A percentile compares a stretch with the other conserved stretches of the same genome.
Evolutionary conservation across 2,113 vertebrate genomes (phyloP).

Genomic region (Lycocorax pyrrhopterus): DNA sequence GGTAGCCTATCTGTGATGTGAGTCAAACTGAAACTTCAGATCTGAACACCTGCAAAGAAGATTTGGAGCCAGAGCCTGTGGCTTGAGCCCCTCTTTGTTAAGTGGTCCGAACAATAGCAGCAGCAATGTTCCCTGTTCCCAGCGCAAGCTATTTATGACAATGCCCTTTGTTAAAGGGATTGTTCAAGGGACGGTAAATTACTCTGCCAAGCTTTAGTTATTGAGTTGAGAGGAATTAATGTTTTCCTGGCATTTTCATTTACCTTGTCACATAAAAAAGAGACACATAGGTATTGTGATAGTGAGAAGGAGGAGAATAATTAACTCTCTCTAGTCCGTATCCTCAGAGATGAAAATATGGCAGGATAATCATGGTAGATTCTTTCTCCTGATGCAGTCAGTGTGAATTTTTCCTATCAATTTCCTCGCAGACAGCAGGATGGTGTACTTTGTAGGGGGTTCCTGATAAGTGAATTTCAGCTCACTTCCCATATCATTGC

Average conservation of each 20-base stretch:
- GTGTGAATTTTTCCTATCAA: neutral
- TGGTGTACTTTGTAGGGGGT: neutral
- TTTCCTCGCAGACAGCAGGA: neutral
- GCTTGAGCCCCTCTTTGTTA: slow-evolving; percentile 45
- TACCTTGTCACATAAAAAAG: slow-evolving; percentile 62
- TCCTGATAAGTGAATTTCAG: slow-evolving; percentile 1
- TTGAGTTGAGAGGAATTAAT: slow-evolving; percentile 51
- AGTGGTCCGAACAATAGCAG: slow-evolving; percentile 42
- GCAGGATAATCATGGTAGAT: neutral
- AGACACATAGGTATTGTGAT: slow-evolving; percentile 42
- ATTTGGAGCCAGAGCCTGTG: slow-evolving; percentile 29
- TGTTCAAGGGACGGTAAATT: slow-evolving; percentile 56
- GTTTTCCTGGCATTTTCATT: slow-evolving; percentile 71
- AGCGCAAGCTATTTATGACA: slow-evolving; percentile 51
- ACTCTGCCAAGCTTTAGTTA: slow-evolving; percentile 60
- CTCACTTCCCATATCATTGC: neutral
- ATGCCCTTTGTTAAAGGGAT: slow-evolving; percentile 56
- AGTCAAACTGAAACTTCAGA: neutral
- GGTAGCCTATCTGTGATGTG: neutral
- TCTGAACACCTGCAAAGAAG: slow-evolving; percentile 52
- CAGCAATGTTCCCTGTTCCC: slow-evolving; percentile 53
- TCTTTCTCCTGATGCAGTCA: neutral
- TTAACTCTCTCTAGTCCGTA: neutral
- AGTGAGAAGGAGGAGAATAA: slow-evolving; percentile 38
- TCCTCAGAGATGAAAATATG: neutral